A percentile compares a stretch with the other conserved stretches of the same genome.
phyloP scores from a whole-genome alignment of 1,140 invertebrate genomes.

The Caerostris darwini region DNA sequence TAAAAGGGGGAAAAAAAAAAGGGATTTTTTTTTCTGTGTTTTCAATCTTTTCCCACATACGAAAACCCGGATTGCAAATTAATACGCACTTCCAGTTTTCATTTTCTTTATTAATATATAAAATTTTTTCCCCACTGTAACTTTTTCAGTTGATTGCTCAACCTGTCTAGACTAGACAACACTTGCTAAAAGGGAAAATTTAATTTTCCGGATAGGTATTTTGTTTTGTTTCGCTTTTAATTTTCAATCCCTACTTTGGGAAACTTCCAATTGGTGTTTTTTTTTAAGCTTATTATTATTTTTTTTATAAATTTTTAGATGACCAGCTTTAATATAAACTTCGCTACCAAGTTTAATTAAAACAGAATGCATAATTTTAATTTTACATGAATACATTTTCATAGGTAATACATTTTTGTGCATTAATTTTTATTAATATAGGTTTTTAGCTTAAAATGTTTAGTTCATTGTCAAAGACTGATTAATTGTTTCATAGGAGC shows the following conservation, averaged over 20 bases:
- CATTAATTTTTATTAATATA: no score
- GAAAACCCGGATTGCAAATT: conserved; percentile 46
- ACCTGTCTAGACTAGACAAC: not conserved
- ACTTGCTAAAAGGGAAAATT: not conserved
- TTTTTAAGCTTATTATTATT: not conserved
- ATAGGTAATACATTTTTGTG: no score
- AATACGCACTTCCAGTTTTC: conserved; percentile 2
- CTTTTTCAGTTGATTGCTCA: not conserved
- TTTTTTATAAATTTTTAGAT: no score
- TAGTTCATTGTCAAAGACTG: no score
- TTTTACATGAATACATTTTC: no score
- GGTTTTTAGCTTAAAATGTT: no score
- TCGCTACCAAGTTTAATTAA: no score
- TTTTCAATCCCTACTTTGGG: conserved; percentile 16
- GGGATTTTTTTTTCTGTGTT: not conserved
- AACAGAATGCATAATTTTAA: no score
- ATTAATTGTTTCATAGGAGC: no score
- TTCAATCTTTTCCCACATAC: conserved; percentile 45
- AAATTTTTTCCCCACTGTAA: not conserved
- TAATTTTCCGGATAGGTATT: conserved; percentile 1
- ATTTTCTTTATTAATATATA: not conserved
- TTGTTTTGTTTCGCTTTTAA: conserved; percentile 37
- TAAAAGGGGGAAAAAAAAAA: not conserved
- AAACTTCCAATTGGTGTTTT: not conserved
- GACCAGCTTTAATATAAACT: no score